Percentiles rank a stretch among this genome's conserved stretches.
Conservation (phyloP, 1,140 invertebrate species). For the Andricus grossulariae region DNA sequence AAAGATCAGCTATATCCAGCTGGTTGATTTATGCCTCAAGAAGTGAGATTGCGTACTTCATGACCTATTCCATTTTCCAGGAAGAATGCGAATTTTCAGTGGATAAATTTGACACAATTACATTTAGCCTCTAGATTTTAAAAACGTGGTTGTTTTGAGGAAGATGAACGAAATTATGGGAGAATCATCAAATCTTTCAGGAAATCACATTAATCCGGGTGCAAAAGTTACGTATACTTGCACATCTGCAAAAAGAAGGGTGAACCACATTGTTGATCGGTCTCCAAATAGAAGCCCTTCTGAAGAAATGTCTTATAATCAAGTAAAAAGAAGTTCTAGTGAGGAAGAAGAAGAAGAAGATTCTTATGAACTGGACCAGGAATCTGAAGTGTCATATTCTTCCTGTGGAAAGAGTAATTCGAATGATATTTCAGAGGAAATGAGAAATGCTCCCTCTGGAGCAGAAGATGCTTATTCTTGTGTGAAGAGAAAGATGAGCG, state of each 20-base stretch:
- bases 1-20: conserved; percentile 20
- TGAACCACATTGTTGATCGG: not conserved
- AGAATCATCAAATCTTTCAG: not conserved
- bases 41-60: conserved; percentile 9
- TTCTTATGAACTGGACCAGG: not conserved
- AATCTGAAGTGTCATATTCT: not conserved
- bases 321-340: conserved; percentile 7
- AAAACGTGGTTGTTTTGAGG: not conserved
- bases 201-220: too few species aligned
- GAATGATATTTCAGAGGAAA: not conserved
- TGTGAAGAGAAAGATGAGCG: conserved; percentile 41
- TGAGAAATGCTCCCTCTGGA: conserved; percentile 2
- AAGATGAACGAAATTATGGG: conserved; percentile 20
- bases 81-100: not conserved
- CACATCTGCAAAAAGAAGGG: not conserved
- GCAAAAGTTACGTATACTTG: conserved; percentile 1
- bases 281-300: not conserved
- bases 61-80: conserved; percentile 29
- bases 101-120: not conserved
- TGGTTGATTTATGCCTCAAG: conserved; percentile 3
- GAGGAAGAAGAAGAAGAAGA: not conserved
- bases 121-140: not conserved
- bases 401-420: not conserved
- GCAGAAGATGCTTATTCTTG: conserved; percentile 21
- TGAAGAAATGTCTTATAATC: not conserved